Conservation (phyloP, 2,888 invertebrate genomes). For the Atherix ibis region DNA sequence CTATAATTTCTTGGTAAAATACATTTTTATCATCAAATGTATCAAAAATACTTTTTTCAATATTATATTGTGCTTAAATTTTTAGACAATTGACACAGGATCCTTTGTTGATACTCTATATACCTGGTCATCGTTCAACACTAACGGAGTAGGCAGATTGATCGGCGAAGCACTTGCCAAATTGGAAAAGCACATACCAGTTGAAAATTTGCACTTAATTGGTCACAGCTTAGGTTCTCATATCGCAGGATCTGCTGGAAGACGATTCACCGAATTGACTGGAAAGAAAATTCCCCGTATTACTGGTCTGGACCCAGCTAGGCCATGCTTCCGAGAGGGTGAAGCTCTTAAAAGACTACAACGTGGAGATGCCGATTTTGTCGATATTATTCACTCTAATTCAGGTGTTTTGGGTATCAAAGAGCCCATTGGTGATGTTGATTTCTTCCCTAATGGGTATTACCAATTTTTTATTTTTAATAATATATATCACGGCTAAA, state of each 20-base stretch:
- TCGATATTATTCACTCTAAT: conserved; percentile 19
- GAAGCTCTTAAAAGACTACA: conserved; percentile 18
- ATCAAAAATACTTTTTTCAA: not conserved
- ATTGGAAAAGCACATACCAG: conserved; percentile 12
- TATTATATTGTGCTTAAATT: too few species aligned
- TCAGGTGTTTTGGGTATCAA: conserved; percentile 17
- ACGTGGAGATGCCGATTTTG: conserved; percentile 18
- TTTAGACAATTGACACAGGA: conserved; percentile 3
- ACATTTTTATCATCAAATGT: not conserved
- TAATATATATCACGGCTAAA: not conserved
- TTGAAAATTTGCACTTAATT: conserved; percentile 24
- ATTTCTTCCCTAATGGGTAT: conserved; percentile 27
- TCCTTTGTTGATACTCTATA: conserved; percentile 1
- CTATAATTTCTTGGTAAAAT: not conserved
- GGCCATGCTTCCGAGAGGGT: conserved; percentile 17
- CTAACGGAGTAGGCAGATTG: conserved; percentile 4
- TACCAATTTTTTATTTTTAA: not conserved
- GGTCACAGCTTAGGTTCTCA: conserved; percentile 26
- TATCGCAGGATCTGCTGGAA: conserved; percentile 26
- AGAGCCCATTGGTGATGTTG: conserved; percentile 22
- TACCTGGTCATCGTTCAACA: conserved; percentile 4
- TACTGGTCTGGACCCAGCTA: conserved; percentile 27
- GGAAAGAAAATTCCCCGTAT: conserved; percentile 25
- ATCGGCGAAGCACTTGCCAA: conserved; percentile 4
- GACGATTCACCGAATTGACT: conserved; percentile 21